Evolutionary conservation across 2,797 vertebrate species (phyloP), one percentile per base, ranked within the genome.

Genomic region (Ibycter americanus): DNA sequence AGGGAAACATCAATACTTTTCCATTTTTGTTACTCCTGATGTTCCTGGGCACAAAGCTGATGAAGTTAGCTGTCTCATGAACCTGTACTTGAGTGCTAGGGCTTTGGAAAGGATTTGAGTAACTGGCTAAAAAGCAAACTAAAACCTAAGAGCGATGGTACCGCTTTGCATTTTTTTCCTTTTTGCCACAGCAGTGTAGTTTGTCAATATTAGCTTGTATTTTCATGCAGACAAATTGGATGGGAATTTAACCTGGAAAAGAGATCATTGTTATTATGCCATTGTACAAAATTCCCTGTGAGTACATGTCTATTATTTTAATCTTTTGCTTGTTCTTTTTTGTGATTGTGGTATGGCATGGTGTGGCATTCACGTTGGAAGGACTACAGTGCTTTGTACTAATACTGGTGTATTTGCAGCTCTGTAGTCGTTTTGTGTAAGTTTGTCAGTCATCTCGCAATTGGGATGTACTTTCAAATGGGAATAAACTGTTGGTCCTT

Each of bases 321-420:
- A 80, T 20, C 11, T 73, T 68, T 77, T 58, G 2, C 12, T n/a
- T 66, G 7, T 20, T 87, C 5, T 32, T 72, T 67, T 83, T 49
- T 76, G 23, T 49, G 72, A 9, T 31, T 2, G 8, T 47, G 26
- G 2, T 59, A 7, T 49, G 34, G n/a, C 0, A 0, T 46, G 14
- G 3, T 42, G 12, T 1, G 3, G 9, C 12, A 4, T 73, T 70
- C 25, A 29, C 7, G 2, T 15, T 56, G 42, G 29, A 66, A 87
- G 42, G 42, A 26, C 63, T 83, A 26, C 16, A 38, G 42, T 62
- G 14, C 38, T 65, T 56, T 66, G 12, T 67, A 46, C 16, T 31
- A 46, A 31, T 74, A 32, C 11, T 67, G 51, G n/a, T 68, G 5
- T 49, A 13, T 78, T 87, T 82, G 20, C 25, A 68, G 11, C n/a